phyloP scores from a whole-genome alignment of 2,888 invertebrate genomes.

The Ochropleura plecta region DNA sequence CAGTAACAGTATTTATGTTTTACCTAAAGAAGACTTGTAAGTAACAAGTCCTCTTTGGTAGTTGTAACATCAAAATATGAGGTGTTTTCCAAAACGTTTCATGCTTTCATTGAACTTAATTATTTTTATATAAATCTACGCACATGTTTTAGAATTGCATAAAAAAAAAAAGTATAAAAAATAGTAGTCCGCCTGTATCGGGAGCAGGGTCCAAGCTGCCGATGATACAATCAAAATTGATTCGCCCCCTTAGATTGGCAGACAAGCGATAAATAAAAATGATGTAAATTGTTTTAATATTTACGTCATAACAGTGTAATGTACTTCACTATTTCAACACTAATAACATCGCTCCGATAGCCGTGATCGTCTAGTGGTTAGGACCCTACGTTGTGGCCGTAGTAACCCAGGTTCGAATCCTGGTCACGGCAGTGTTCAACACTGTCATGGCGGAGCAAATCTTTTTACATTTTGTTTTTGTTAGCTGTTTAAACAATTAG shows the following conservation, averaged over 20 bases:
- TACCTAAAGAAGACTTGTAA: background rate
- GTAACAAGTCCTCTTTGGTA: too few species aligned
- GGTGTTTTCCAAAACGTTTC: background rate
- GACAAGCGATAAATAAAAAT: background rate
- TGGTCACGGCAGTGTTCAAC: constrained; percentile 91
- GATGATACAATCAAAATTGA: too few species aligned
- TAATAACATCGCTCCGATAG: constrained; percentile 88
- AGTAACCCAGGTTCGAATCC: constrained; percentile 95
- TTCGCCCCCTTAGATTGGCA: too few species aligned
- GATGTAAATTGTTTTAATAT: rapidly evolving
- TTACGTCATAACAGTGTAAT: constrained; percentile 39
- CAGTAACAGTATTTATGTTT: background rate
- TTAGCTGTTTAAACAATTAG: background rate
- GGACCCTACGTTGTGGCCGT: constrained; percentile 94
- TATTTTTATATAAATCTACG: too few species aligned
- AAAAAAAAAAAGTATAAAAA: too few species aligned
- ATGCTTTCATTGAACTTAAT: too few species aligned
- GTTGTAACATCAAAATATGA: background rate
- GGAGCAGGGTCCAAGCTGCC: too few species aligned
- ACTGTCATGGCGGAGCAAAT: constrained; percentile 83
- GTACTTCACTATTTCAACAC: constrained; percentile 27
- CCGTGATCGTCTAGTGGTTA: constrained; percentile 94
- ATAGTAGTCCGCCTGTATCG: too few species aligned
- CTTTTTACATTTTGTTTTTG: constrained; percentile 62
- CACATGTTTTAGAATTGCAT: too few species aligned